Evolutionary conservation across 1,140 invertebrate genomes (phyloP).

Genomic region (Brachionus rubens): DNA sequence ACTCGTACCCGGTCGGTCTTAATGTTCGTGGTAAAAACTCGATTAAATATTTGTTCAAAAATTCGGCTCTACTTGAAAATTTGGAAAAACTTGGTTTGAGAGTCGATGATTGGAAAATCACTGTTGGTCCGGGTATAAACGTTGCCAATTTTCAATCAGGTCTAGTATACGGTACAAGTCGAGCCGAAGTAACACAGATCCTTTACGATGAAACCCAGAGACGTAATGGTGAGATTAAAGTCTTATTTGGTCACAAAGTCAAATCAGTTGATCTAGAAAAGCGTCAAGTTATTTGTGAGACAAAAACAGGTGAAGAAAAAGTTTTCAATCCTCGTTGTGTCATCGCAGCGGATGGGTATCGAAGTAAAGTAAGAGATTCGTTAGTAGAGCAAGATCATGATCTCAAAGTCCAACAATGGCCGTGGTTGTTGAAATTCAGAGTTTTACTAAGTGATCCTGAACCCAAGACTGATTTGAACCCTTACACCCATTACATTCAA

Average conservation of each 20-base stretch:
- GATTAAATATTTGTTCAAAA: constrained; percentile 4
- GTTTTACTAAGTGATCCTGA: neutral
- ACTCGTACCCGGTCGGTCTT: neutral
- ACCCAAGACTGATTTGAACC: neutral
- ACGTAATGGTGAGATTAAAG: constrained; percentile 8
- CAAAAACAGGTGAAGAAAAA: neutral
- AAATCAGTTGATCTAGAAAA: neutral
- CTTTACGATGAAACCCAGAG: neutral
- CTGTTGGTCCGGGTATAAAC: constrained; percentile 8
- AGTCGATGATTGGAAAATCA: constrained; percentile 30
- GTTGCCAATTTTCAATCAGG: constrained; percentile 33
- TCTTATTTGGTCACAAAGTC: constrained; percentile 6
- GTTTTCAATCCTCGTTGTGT: neutral
- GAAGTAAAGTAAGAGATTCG: neutral
- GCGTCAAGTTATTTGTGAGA: neutral
- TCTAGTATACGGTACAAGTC: neutral
- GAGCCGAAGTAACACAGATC: constrained; percentile 26
- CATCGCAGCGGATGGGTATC: neutral
- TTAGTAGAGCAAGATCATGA: neutral
- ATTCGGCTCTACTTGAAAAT: neutral
- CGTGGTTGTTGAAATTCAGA: constrained; percentile 1
- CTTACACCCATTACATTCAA: constrained; percentile 21
- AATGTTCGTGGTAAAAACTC: constrained; percentile 17
- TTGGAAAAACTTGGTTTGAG: neutral
- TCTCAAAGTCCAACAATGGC: constrained; percentile 7